Evolutionary conservation across 2,797 vertebrate genomes (phyloP).

Genomic region (Morelia viridis): DNA sequence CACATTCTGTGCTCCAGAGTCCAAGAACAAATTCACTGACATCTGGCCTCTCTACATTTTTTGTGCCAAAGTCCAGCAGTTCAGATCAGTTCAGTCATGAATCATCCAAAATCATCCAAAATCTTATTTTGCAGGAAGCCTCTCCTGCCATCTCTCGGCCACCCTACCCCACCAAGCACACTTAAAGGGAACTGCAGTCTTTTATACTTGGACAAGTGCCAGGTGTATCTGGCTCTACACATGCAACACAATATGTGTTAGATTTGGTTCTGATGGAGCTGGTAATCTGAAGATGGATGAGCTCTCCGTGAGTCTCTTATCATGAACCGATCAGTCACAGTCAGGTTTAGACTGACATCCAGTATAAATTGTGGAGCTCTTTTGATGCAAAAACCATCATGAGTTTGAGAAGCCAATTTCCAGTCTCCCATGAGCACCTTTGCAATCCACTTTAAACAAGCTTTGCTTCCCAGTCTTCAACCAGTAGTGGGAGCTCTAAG

Average conservation of each 20-base stretch:
- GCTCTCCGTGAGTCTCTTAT: not conserved
- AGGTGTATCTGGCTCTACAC: not conserved
- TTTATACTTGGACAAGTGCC: not conserved
- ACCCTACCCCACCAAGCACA: not conserved
- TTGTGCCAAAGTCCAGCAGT: not conserved
- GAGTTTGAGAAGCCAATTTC: not conserved
- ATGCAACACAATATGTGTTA: not conserved
- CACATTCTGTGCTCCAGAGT: not conserved
- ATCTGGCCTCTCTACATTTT: not conserved
- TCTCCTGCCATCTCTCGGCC: not conserved
- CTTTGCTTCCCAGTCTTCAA: not conserved
- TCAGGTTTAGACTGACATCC: not conserved
- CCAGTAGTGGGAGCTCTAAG: not conserved
- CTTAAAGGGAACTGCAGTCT: not conserved
- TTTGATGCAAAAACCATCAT: not conserved
- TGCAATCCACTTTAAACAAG: not conserved
- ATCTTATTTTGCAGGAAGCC: not conserved
- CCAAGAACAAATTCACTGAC: not conserved
- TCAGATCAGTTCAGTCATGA: not conserved
- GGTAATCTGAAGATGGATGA: not conserved
- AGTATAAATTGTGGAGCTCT: not conserved
- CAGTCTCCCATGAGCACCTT: not conserved
- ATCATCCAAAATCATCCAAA: not conserved
- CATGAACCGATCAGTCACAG: not conserved
- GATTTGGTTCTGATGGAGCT: not conserved